These are phyloP conservation scores for Ceratitis capitata DNA, from an alignment of 1,140 invertebrate species.

Conservation along the genomic window DNA sequence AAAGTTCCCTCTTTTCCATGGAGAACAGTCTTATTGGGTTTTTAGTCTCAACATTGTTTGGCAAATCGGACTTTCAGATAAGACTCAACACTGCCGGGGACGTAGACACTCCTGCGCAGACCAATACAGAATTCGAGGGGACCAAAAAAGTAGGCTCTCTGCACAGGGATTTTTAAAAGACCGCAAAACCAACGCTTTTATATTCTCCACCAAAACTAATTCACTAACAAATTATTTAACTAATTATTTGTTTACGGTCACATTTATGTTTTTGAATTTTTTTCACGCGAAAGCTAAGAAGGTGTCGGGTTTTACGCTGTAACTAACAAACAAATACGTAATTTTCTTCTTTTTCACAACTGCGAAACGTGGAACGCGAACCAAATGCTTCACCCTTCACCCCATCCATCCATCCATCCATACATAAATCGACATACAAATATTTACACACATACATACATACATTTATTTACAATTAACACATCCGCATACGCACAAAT, in stretches of 20 bases:
- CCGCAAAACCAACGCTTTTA: not conserved
- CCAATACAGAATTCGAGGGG: too few relatives aligned
- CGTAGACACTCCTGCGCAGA: too few relatives aligned
- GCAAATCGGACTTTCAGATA: too few relatives aligned
- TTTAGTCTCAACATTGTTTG: too few relatives aligned
- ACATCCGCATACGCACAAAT: conserved; percentile 41
- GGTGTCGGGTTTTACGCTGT: conserved; percentile 44
- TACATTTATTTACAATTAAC: not conserved
- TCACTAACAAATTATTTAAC: conserved; percentile 21
- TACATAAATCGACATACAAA: conserved; percentile 16
- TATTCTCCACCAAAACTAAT: not conserved
- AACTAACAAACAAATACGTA: conserved; percentile 44
- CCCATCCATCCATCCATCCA: not conserved
- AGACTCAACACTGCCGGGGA: too few relatives aligned
- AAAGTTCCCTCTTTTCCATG: too few relatives aligned
- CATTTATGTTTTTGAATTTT: not conserved
- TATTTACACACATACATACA: conserved; percentile 21
- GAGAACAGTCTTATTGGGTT: too few relatives aligned
- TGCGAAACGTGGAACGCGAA: conserved; percentile 15
- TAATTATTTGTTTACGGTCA: not conserved
- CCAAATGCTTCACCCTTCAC: conserved; percentile 27
- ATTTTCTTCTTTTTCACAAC: conserved; percentile 41
- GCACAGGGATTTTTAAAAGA: too few relatives aligned
- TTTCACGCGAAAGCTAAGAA: not conserved
- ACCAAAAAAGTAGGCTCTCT: too few relatives aligned